Conservation (phyloP, 2,113 vertebrate species). For the Megaleporinus macrocephalus region DNA sequence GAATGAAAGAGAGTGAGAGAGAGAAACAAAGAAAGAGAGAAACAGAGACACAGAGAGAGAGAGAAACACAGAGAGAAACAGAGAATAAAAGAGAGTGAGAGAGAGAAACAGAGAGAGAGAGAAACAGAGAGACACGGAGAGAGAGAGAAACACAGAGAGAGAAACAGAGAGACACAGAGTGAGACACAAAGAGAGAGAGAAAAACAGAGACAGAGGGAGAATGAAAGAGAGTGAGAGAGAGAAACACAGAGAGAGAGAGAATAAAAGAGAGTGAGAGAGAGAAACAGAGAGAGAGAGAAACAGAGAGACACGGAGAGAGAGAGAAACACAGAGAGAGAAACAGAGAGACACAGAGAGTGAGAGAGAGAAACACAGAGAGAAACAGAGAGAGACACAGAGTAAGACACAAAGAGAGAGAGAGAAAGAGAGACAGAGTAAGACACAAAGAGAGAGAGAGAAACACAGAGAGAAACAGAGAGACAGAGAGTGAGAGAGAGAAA, state of each 20-base stretch:
- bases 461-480: background rate
- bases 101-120: background rate
- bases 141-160: background rate
- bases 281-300: background rate
- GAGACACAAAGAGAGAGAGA: background rate
- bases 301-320: background rate
- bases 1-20: constrained; percentile 53
- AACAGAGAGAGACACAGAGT: background rate
- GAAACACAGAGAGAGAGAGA: background rate
- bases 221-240: constrained; percentile 53
- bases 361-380: background rate
- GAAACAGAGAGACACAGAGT: background rate
- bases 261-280: constrained; percentile 61
- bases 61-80: no score
- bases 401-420: constrained; percentile 23
- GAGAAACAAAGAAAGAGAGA: no score
- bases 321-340: background rate
- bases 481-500: constrained; percentile 54
- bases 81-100: no score
- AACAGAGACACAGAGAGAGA: no score
- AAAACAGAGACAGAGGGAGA: background rate
- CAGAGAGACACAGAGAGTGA: constrained; percentile 13
- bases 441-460: background rate
- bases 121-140: background rate
- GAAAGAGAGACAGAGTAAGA: no score